These are phyloP conservation scores for Cylloceria caligata DNA, from an alignment of 2,888 invertebrate genomes.

Conservation along the genomic window DNA sequence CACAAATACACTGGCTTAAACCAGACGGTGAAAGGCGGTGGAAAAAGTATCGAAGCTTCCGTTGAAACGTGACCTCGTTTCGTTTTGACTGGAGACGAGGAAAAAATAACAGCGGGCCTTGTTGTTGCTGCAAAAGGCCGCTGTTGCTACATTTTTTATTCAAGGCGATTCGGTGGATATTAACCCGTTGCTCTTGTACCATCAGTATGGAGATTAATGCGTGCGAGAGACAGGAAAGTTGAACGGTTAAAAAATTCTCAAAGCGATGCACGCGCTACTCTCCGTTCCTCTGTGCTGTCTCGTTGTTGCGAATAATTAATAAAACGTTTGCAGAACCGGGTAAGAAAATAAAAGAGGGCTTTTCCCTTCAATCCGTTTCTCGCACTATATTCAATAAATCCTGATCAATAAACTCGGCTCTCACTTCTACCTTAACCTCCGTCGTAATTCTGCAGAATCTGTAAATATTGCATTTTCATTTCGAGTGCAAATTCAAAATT, in stretches of 20 bases:
- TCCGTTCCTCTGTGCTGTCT: not conserved
- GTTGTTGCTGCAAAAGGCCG: not conserved
- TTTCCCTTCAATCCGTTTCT: constrained; percentile 4
- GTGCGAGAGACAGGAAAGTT: not conserved
- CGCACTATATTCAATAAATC: constrained; percentile 2
- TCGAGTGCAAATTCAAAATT: not conserved
- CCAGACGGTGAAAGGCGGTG: not conserved
- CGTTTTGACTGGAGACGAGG: constrained; percentile 16
- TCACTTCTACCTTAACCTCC: not conserved
- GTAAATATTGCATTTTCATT: not conserved
- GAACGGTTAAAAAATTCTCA: constrained; percentile 1
- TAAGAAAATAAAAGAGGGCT: not conserved
- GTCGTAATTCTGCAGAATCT: not conserved
- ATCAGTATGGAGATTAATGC: constrained; percentile 34
- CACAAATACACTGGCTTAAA: not conserved
- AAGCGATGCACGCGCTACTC: not conserved
- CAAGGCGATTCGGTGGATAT: constrained; percentile 21
- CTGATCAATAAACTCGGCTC: not conserved
- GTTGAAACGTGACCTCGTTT: constrained; percentile 18
- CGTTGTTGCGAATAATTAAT: not conserved
- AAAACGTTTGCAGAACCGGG: not conserved
- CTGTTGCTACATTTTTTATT: not conserved
- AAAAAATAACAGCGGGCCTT: not conserved
- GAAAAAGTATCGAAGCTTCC: constrained; percentile 1
- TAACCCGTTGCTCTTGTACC: not conserved